These are phyloP conservation scores for Drosophila bunnanda DNA, from an alignment of 2,888 invertebrate genomes.

Conservation along the genomic window DNA sequence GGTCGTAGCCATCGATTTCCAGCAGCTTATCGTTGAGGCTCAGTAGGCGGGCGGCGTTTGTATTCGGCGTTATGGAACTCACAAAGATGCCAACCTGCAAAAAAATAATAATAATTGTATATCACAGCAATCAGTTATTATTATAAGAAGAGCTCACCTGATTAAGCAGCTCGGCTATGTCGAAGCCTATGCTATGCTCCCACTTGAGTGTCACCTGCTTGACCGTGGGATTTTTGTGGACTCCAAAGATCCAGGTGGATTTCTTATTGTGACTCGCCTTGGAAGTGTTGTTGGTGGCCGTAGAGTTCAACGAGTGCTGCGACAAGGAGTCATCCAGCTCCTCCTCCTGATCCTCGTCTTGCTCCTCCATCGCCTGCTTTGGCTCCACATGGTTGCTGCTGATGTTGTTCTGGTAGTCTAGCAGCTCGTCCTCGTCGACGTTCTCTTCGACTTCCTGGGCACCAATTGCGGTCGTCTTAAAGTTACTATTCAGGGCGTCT, in stretches of 20 bases:
- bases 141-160: conserved; percentile 60
- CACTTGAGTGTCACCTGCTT: conserved; percentile 82
- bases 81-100: conserved; percentile 81
- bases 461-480: conserved; percentile 73
- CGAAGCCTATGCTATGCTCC: conserved; percentile 80
- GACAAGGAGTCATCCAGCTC: conserved; percentile 60
- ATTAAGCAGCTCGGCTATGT: conserved; percentile 78
- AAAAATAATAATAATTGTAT: neutral
- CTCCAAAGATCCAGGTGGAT: conserved; percentile 83
- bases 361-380: conserved; percentile 9
- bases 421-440: conserved; percentile 38
- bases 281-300: conserved; percentile 60
- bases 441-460: conserved; percentile 43
- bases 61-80: conserved; percentile 74
- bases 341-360: conserved; percentile 18
- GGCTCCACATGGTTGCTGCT: conserved; percentile 43
- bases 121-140: fast-evolving
- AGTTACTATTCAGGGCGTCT: conserved; percentile 72
- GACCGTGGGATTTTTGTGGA: conserved; percentile 84
- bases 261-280: conserved; percentile 60
- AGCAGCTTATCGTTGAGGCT: conserved; percentile 81
- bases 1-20: conserved; percentile 83
- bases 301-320: conserved; percentile 68
- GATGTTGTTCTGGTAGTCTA: conserved; percentile 74
- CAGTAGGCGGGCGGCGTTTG: conserved; percentile 76